phyloP scores from a whole-genome alignment of 2,888 invertebrate species.

The Drosophila subsilvestris region DNA sequence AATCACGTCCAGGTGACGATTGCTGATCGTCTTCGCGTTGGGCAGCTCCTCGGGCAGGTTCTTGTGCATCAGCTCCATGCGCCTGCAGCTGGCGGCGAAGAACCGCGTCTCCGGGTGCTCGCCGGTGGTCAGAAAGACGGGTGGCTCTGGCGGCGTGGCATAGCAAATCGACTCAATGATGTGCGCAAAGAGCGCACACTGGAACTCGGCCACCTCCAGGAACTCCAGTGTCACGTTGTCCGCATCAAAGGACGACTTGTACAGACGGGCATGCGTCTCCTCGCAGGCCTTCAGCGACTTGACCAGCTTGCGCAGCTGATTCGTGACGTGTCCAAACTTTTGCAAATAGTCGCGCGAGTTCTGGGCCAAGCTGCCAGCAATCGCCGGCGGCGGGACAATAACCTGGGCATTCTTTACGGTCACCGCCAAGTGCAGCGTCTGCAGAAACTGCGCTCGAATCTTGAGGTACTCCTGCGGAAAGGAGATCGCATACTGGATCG shows the following conservation, averaged over 20 bases:
- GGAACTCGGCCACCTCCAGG: conserved; percentile 86
- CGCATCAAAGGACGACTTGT: conserved; percentile 94
- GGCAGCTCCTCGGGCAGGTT: conserved; percentile 81
- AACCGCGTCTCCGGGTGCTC: conserved; percentile 83
- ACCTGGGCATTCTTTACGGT: conserved; percentile 86
- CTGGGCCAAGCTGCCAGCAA: conserved; percentile 92
- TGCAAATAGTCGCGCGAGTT: conserved; percentile 91
- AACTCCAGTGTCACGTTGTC: conserved; percentile 91
- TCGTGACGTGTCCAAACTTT: conserved; percentile 91
- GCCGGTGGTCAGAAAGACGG: conserved; percentile 81
- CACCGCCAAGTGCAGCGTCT: conserved; percentile 85
- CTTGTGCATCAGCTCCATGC: conserved; percentile 81
- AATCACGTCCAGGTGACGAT: conserved; percentile 86
- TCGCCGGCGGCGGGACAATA: conserved; percentile 96
- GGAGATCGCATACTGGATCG: conserved; percentile 83
- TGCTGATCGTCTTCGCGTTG: conserved; percentile 83
- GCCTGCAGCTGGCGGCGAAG: conserved; percentile 80
- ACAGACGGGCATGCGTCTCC: conserved; percentile 90
- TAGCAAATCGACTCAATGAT: conserved; percentile 83
- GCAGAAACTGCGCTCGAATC: conserved; percentile 90
- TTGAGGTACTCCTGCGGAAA: conserved; percentile 92
- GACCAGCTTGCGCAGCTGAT: conserved; percentile 90
- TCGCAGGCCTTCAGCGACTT: conserved; percentile 89
- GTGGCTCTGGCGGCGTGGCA: conserved; percentile 83
- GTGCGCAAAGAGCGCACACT: conserved; percentile 82